Conservation (phyloP, 35 echinoderm and acorn worm species). For the Strongylocentrotus purpuratus region DNA sequence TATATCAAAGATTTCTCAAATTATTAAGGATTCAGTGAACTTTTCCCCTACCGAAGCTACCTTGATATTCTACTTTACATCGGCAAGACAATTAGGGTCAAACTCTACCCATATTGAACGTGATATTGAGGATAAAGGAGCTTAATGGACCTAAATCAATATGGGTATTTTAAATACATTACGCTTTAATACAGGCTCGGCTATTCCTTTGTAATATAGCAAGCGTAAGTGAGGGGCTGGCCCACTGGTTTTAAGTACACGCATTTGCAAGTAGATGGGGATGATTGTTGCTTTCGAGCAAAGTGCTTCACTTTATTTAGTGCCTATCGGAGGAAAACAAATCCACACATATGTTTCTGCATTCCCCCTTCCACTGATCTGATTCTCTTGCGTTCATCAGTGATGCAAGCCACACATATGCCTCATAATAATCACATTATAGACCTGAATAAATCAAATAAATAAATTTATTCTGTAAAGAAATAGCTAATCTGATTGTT, state of each 20-base stretch:
- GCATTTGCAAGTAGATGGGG: neutral
- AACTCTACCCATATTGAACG: neutral
- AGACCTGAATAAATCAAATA: neutral
- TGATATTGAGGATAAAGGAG: neutral
- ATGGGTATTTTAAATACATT: constrained; percentile 14
- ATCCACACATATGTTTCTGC: neutral
- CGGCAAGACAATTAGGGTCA: neutral
- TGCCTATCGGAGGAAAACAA: neutral
- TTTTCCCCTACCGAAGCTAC: neutral
- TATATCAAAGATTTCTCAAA: neutral
- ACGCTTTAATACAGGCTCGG: neutral
- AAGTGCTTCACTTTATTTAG: neutral
- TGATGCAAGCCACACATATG: neutral
- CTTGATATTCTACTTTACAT: neutral
- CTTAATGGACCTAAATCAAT: neutral
- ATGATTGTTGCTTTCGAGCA: neutral
- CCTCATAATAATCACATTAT: neutral
- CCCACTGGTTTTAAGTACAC: neutral
- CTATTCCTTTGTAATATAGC: neutral
- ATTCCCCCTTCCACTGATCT: neutral
- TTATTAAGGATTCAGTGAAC: neutral
- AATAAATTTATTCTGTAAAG: neutral
- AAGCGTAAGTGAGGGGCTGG: neutral
- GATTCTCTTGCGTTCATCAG: neutral
- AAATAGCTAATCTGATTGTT: neutral